Evolutionary conservation across 2,797 vertebrate genomes (phyloP).

Genomic region (Uromys caudimaculatus): DNA sequence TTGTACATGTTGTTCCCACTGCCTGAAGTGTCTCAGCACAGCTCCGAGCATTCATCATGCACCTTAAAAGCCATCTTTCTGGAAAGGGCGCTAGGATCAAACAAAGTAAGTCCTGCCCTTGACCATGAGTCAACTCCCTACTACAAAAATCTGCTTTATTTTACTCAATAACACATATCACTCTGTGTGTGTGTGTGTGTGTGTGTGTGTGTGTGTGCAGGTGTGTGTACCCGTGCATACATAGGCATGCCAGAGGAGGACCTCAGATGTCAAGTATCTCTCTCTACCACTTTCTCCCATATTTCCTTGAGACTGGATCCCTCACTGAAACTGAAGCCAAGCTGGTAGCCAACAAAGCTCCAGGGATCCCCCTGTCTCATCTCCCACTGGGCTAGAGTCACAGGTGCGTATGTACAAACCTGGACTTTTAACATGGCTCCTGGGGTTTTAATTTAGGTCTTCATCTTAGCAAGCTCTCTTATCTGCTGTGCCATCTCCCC

Average conservation of each 20-base stretch:
- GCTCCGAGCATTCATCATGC: background rate
- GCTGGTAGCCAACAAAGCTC: background rate
- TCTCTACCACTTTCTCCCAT: background rate
- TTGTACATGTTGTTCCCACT: background rate
- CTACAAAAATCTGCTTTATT: conserved; percentile 9
- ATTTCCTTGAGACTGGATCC: background rate
- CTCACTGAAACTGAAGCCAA: background rate
- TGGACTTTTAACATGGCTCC: background rate
- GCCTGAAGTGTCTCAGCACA: background rate
- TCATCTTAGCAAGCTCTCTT: background rate
- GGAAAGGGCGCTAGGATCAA: background rate
- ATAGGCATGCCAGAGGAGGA: background rate
- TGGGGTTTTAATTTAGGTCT: background rate
- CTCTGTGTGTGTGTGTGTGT: background rate
- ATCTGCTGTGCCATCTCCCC: background rate
- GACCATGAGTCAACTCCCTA: background rate
- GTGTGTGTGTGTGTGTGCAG: background rate
- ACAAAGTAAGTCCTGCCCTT: background rate
- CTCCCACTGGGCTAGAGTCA: background rate
- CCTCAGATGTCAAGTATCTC: background rate
- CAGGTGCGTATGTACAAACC: background rate
- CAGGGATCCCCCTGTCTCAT: background rate
- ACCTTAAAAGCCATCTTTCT: background rate
- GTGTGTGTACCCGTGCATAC: background rate
- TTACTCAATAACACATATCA: background rate